phyloP scores from a whole-genome alignment of 2,113 vertebrate genomes.

The Nyctibius bracteatus region DNA sequence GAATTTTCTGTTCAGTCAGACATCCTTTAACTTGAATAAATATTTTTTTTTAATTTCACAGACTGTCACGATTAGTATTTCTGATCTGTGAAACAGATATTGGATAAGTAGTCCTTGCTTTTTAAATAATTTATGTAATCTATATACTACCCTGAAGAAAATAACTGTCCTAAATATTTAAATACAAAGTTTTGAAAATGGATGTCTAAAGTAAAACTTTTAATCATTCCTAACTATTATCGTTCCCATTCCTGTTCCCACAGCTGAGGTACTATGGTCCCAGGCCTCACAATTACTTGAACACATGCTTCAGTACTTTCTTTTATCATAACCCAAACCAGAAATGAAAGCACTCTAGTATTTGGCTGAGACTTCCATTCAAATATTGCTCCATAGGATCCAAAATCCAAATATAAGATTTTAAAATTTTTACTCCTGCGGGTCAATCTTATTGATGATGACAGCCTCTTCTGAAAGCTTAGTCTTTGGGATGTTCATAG shows the following conservation, averaged over 20 bases:
- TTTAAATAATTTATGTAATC: background rate
- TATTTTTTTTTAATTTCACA: background rate
- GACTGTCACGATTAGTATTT: background rate
- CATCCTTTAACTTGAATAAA: background rate
- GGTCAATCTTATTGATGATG: background rate
- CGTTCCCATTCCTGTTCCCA: background rate
- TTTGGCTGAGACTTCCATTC: background rate
- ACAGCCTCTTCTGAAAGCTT: background rate
- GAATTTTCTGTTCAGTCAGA: background rate
- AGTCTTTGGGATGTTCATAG: background rate
- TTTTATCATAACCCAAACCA: background rate
- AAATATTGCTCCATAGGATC: background rate
- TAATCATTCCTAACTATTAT: background rate
- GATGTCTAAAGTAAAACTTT: background rate
- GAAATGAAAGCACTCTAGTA: background rate
- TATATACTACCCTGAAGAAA: background rate
- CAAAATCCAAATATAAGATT: background rate
- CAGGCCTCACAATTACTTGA: background rate
- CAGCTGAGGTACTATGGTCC: background rate
- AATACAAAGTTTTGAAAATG: background rate
- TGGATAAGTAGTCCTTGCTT: background rate
- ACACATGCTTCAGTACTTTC: background rate
- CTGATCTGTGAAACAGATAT: background rate
- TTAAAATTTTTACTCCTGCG: background rate
- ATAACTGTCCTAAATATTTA: background rate